phyloP scores from a whole-genome alignment of 2,113 vertebrate species.

The Psilopsiagon aurifrons region DNA sequence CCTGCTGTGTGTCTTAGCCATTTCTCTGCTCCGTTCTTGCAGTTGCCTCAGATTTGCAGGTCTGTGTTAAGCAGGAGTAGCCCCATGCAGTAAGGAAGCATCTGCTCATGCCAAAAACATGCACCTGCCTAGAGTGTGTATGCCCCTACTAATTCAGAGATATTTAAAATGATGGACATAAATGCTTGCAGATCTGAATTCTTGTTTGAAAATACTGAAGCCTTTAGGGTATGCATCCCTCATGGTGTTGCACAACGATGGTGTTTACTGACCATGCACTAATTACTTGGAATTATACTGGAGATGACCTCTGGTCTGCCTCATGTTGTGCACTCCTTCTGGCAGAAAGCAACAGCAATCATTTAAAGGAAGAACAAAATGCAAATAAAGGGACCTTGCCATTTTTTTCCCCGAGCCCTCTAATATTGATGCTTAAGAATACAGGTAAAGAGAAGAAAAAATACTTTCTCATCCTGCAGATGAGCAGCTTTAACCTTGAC shows the following conservation, averaged over 20 bases:
- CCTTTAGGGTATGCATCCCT: background rate
- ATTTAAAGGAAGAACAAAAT: slow-evolving; percentile 28
- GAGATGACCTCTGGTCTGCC: slow-evolving; percentile 3
- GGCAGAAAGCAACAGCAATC: background rate
- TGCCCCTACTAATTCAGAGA: background rate
- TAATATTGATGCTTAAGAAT: background rate
- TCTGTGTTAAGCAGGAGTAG: background rate
- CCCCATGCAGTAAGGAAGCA: background rate
- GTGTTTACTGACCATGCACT: slow-evolving; percentile 17
- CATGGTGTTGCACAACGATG: background rate
- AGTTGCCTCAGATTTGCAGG: background rate
- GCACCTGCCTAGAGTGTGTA: background rate
- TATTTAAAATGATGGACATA: background rate
- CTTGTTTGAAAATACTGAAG: background rate
- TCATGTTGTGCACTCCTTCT: slow-evolving; percentile 3
- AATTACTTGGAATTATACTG: slow-evolving; percentile 10
- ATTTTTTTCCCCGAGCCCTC: background rate
- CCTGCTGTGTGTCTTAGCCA: background rate
- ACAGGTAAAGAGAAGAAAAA: background rate
- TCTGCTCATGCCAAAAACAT: background rate
- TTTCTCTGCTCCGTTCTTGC: background rate
- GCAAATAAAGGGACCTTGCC: slow-evolving; percentile 1
- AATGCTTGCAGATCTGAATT: background rate
- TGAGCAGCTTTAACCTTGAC: background rate
- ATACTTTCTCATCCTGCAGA: background rate